Base-by-base conservation (phyloP, 2,888 invertebrate genomes). In the Andrena bucephala region DNA sequence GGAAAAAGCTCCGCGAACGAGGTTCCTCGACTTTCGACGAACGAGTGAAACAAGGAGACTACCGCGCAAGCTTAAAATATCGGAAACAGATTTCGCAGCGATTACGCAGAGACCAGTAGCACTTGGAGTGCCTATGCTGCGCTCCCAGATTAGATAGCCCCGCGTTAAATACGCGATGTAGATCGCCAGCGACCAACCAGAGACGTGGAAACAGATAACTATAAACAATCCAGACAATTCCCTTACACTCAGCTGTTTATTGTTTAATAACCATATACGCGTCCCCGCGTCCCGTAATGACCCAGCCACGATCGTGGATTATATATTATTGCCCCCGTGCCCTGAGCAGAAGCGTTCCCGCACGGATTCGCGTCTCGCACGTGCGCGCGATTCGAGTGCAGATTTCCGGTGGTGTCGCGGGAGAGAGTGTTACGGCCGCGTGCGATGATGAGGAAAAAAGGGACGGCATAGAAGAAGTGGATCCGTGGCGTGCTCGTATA, bases 401-500 rank as follows among this genome's bases (percentile, higher is more conserved):
- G 87, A 86, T 87, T 86, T 86, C 86, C 86, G 86, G 87, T 31
- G 59, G 72, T 79, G 67, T 74, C 65, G 79, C 57, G 74, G 62
- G 59, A 54, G 52, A 33, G 62, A 59, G 60, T 70, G 72, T 80
- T 68, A 72, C 60, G 42, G 71, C 65, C 33, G 65, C 74, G 83
- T 67, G 80, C 77, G 54, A 69, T 75, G 71, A 78, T n/a, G 52
- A 42, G 27, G 31, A 65, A 74, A 84, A 78, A 76, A 82, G 76
- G 83, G 83, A 70, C 69, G 33, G 69, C 50, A 75, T 73, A 78
- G 72, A 79, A 72, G 84, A 78, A 80, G 65, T 70, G 54, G 33
- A 42, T 67, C 65, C 42, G 42, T 7, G 54, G 29, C 27, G 79
- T 20, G 63, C 69, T 68, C 73, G 77, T 88, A 89, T 84, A 89